A percentile compares a stretch with the other conserved stretches of the same genome.
These are phyloP conservation scores for Anas platyrhynchos DNA, from an alignment of 2,113 vertebrate genomes.

Conservation along the genomic window DNA sequence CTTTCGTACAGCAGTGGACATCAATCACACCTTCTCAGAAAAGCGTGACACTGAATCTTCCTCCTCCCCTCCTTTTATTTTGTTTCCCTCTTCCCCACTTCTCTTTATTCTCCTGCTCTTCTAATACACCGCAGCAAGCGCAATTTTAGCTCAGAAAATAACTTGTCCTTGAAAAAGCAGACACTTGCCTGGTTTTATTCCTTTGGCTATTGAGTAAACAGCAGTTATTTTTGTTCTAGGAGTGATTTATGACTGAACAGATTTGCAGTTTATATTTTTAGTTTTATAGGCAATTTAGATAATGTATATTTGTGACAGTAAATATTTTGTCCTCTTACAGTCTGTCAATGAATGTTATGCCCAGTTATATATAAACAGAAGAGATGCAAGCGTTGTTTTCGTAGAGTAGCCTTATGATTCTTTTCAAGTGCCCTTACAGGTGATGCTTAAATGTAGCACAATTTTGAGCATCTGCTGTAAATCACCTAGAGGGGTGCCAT, in stretches of 20 bases:
- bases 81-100: background rate
- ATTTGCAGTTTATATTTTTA: conserved; percentile 57
- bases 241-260: conserved; percentile 42
- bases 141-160: conserved; percentile 46
- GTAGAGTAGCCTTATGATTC: background rate
- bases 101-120: background rate
- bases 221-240: conserved; percentile 44
- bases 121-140: background rate
- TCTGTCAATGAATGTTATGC: background rate
- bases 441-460: background rate
- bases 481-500: background rate
- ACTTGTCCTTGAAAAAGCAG: conserved; percentile 59
- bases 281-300: conserved; percentile 38
- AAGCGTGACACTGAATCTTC: background rate
- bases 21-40: conserved; percentile 82
- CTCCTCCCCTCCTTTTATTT: background rate
- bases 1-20: conserved; percentile 72
- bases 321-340: background rate
- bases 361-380: background rate
- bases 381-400: background rate
- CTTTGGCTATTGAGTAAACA: background rate
- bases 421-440: background rate
- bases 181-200: conserved; percentile 6
- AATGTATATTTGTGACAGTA: conserved; percentile 12
- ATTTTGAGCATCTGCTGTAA: background rate